Conservation (phyloP, 2,888 invertebrate species). For the Synergus umbraculus region DNA sequence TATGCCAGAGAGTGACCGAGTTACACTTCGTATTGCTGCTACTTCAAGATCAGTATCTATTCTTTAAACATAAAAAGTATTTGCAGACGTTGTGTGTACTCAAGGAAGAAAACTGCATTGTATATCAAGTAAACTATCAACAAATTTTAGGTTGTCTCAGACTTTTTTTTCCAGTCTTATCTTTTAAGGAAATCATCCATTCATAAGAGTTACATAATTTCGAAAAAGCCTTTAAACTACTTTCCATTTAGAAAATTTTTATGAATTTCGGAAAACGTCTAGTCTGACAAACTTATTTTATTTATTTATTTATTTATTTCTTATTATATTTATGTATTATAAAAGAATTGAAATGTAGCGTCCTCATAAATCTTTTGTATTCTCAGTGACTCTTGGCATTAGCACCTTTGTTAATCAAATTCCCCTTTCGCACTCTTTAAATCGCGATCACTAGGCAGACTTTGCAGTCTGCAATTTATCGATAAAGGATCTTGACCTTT, state of each 20-base stretch:
- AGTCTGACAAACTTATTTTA: too few relatives aligned
- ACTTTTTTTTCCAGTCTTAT: background rate
- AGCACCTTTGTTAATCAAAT: background rate
- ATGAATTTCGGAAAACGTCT: background rate
- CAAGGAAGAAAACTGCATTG: background rate
- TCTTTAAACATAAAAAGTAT: background rate
- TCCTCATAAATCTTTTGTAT: background rate
- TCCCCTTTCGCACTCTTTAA: background rate
- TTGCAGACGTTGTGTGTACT: background rate
- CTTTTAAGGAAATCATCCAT: background rate
- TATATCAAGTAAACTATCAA: background rate
- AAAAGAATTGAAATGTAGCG: background rate
- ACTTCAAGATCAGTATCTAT: constrained; percentile 21
- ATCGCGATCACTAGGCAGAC: background rate
- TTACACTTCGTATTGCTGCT: background rate
- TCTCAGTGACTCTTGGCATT: background rate
- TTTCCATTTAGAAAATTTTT: background rate
- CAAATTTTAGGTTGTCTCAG: background rate
- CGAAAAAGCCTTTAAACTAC: background rate
- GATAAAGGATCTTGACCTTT: constrained; percentile 38
- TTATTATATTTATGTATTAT: too few relatives aligned
- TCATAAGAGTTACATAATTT: constrained; percentile 12
- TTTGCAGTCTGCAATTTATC: background rate
- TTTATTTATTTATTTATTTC: too few relatives aligned
- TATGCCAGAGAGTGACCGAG: background rate